Evolutionary conservation across 2,113 vertebrate species (phyloP).

Genomic region (Trochalopteron elliotii): DNA sequence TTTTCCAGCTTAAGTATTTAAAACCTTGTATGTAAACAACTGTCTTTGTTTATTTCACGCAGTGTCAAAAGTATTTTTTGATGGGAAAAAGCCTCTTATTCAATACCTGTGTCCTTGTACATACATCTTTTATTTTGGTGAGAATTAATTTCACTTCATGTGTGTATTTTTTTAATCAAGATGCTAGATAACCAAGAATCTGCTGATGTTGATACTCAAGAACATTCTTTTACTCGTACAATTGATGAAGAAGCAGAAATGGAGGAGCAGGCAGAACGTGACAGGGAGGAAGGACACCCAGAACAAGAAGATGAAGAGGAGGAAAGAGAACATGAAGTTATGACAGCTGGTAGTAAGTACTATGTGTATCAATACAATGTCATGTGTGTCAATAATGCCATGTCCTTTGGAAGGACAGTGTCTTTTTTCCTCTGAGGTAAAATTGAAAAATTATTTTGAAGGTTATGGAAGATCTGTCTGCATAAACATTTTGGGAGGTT

Average conservation of each 20-base stretch:
- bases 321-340: slow-evolving; percentile 93
- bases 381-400: background rate
- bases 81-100: background rate
- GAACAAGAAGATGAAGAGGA: slow-evolving; percentile 95
- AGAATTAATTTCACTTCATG: background rate
- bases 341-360: slow-evolving; percentile 96
- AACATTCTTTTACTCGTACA: slow-evolving; percentile 92
- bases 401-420: background rate
- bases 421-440: background rate
- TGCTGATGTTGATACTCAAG: slow-evolving; percentile 89
- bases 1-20: background rate
- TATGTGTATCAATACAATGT: background rate
- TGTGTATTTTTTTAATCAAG: slow-evolving; percentile 60
- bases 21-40: background rate
- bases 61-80: background rate
- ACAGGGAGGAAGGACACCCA: slow-evolving; percentile 88
- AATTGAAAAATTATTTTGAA: background rate
- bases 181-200: slow-evolving; percentile 93
- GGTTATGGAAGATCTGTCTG: background rate
- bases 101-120: background rate
- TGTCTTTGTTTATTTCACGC: background rate
- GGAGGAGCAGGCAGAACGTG: slow-evolving; percentile 90
- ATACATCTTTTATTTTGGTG: background rate
- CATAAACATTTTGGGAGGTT: background rate
- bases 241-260: slow-evolving; percentile 97